Evolutionary conservation across 2,888 invertebrate genomes (phyloP).

Genomic region (Caprella mutica): DNA sequence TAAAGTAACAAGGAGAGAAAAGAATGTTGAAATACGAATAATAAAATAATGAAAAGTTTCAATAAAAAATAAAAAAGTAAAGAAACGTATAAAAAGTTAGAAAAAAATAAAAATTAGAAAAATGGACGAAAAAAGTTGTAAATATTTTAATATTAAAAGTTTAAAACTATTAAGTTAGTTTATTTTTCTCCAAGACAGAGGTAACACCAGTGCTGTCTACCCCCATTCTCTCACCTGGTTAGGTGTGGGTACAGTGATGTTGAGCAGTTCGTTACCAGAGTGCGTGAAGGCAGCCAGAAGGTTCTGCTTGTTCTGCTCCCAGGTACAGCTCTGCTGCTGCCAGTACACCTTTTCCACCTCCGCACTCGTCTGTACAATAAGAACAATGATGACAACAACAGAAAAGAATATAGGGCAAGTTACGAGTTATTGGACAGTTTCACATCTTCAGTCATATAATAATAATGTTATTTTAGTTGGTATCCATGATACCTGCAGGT

Average conservation of each 20-base stretch:
- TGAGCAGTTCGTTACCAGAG: slow-evolving; percentile 22
- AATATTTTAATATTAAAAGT: background rate
- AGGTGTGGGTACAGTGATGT: slow-evolving; percentile 37
- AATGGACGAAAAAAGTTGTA: background rate
- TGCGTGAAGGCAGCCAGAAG: slow-evolving; percentile 70
- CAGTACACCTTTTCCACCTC: slow-evolving; percentile 47
- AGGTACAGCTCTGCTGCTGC: slow-evolving; percentile 74
- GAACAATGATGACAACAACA: no score
- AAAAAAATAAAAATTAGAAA: background rate
- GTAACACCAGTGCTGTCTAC: background rate
- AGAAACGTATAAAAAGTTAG: no score
- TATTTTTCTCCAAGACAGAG: background rate
- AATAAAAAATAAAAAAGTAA: no score
- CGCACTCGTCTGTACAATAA: slow-evolving; percentile 22
- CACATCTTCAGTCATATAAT: no score
- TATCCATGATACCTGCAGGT: no score
- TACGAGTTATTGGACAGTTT: no score
- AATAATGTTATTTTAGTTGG: no score
- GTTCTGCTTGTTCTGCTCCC: slow-evolving; percentile 82
- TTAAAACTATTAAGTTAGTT: background rate
- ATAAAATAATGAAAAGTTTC: no score
- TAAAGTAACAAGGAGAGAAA: no score
- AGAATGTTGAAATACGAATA: no score
- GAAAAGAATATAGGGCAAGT: no score
- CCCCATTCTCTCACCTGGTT: slow-evolving; percentile 38